phyloP scores from a whole-genome alignment of 2,113 vertebrate species.

The Psittacus erithacus region DNA sequence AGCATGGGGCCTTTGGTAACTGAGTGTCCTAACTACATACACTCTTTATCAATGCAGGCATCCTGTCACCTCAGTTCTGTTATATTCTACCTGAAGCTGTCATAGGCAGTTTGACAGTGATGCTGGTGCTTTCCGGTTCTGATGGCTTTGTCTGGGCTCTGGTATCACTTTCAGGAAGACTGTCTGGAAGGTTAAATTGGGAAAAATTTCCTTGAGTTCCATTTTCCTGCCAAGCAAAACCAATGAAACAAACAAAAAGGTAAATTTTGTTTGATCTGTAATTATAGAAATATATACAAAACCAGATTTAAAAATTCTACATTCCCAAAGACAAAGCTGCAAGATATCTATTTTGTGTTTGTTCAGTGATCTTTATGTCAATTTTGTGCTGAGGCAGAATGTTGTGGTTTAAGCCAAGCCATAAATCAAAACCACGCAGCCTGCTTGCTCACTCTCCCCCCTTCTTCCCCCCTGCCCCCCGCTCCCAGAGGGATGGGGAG shows the following conservation, averaged over 20 bases:
- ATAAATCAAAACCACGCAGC: too few relatives aligned
- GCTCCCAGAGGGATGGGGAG: too few relatives aligned
- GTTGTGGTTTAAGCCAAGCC: too few relatives aligned
- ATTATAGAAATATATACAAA: not conserved
- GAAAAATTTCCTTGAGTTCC: conserved; percentile 66
- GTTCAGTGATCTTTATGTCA: not conserved
- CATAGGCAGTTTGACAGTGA: conserved; percentile 81
- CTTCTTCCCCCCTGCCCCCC: too few relatives aligned
- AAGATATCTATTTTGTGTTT: not conserved
- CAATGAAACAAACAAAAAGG: not conserved
- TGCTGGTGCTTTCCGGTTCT: conserved; percentile 69
- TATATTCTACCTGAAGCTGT: conserved; percentile 81
- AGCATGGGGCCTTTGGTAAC: not conserved
- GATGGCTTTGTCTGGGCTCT: conserved; percentile 72
- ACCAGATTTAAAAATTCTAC: not conserved
- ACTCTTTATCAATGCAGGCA: not conserved
- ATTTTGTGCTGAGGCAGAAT: not conserved
- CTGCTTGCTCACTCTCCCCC: too few relatives aligned
- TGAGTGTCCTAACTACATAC: not conserved
- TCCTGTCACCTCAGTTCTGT: not conserved
- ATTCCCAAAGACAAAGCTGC: not conserved
- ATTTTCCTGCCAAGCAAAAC: conserved; percentile 76
- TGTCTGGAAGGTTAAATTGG: conserved; percentile 75
- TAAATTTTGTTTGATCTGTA: not conserved
- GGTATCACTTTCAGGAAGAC: conserved; percentile 65